phyloP scores from a whole-genome alignment of 2,113 vertebrate species.

The Onychostruthus taczanowskii region DNA sequence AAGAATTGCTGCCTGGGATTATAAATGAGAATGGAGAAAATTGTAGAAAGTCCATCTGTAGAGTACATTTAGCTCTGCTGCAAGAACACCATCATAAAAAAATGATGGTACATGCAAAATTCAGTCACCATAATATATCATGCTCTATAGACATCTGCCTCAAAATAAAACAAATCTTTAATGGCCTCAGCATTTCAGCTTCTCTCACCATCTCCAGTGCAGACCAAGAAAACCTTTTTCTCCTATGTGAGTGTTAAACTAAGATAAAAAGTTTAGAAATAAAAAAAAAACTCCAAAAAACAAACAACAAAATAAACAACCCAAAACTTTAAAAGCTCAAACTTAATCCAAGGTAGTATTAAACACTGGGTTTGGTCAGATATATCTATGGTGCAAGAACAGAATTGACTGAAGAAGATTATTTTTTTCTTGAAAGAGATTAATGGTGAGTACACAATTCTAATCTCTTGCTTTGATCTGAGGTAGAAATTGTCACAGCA shows the following conservation, averaged over 20 bases:
- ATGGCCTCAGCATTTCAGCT: not conserved
- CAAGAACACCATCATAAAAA: not conserved
- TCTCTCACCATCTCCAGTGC: not conserved
- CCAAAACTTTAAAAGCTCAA: not conserved
- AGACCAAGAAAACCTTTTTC: not conserved
- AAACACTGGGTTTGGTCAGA: not conserved
- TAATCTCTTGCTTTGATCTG: not conserved
- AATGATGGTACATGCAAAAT: not conserved
- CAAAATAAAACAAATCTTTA: not conserved
- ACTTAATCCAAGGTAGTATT: not conserved
- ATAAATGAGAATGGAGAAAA: not conserved
- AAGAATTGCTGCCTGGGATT: not conserved
- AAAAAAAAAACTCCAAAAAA: not conserved
- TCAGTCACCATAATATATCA: not conserved
- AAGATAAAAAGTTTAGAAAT: not conserved
- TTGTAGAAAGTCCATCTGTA: not conserved
- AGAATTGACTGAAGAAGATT: not conserved
- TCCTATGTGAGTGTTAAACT: not conserved
- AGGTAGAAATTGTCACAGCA: not conserved
- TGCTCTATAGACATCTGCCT: not conserved
- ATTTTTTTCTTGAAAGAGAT: not conserved
- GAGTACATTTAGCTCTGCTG: slow-evolving; percentile 22
- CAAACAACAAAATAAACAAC: not conserved
- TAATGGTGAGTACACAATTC: not conserved
- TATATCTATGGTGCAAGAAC: not conserved